Conservation (phyloP, 2,888 invertebrate species). For the Embidobia sp. region DNA sequence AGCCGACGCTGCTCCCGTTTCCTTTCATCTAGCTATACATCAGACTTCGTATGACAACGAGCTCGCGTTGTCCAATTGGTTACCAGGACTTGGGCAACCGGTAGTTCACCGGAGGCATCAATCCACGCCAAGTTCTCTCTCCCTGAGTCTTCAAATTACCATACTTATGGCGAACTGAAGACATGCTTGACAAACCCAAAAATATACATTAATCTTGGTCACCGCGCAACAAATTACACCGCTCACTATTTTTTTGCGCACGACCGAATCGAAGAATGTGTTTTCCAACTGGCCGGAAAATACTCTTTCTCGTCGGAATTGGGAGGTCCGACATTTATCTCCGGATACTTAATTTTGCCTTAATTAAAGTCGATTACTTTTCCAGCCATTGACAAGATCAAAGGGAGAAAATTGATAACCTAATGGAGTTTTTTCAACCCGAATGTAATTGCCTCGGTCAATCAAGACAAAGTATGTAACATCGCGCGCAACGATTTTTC, state of each 20-base stretch:
- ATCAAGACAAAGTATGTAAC: no score
- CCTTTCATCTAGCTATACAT: slow-evolving; percentile 45
- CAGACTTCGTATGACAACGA: slow-evolving; percentile 44
- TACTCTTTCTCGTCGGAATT: neutral
- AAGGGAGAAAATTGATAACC: no score
- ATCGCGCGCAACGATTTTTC: no score
- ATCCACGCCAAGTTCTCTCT: slow-evolving; percentile 57
- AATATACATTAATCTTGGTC: slow-evolving; percentile 46
- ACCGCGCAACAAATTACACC: slow-evolving; percentile 40
- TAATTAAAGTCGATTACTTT: neutral
- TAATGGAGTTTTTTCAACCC: neutral
- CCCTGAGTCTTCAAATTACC: slow-evolving; percentile 47
- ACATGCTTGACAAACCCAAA: slow-evolving; percentile 42
- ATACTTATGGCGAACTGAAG: slow-evolving; percentile 50
- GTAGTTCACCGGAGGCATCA: slow-evolving; percentile 55
- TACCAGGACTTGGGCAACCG: slow-evolving; percentile 45
- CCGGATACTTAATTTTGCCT: neutral
- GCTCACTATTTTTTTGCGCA: slow-evolving; percentile 10
- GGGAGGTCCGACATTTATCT: neutral
- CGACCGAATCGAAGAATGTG: slow-evolving; percentile 26
- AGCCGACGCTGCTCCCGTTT: slow-evolving; percentile 25
- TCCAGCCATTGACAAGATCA: neutral
- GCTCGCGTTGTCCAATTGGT: slow-evolving; percentile 40
- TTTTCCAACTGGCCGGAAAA: slow-evolving; percentile 16
- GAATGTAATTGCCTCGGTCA: no score